Conservation (phyloP, 2,797 vertebrate species). For the Lepilemur septentrionalis region DNA sequence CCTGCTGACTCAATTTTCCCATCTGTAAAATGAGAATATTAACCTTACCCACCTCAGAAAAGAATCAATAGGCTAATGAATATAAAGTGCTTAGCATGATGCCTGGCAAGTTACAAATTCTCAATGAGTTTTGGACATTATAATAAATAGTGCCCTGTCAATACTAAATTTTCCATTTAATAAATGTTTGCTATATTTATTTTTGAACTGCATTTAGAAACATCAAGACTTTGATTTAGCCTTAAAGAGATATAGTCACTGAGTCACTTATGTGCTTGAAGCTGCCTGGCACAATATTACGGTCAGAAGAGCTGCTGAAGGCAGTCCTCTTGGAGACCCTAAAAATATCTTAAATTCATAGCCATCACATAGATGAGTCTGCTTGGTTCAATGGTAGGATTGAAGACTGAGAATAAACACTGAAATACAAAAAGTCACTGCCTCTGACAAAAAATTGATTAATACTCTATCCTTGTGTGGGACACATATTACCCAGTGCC, state of each 20-base stretch:
- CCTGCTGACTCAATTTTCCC: background rate
- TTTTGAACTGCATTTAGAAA: background rate
- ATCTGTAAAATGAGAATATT: background rate
- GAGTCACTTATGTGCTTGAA: background rate
- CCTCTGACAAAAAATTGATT: background rate
- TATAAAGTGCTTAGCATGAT: background rate
- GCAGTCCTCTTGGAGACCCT: background rate
- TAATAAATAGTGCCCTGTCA: background rate
- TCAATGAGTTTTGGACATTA: background rate
- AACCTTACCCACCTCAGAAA: background rate
- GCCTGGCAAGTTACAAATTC: background rate
- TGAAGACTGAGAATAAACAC: background rate
- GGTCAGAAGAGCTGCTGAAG: background rate
- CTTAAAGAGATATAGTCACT: background rate
- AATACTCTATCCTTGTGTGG: background rate
- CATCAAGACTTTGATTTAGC: background rate
- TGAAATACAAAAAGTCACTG: slow-evolving; percentile 19
- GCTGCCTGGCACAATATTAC: background rate
- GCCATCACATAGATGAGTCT: background rate
- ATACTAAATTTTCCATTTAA: background rate
- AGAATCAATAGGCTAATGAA: background rate
- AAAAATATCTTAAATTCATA: background rate
- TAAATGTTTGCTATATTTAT: background rate
- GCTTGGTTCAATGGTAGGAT: background rate
- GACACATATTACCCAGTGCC: background rate